Base-by-base conservation (phyloP, 2,888 invertebrate genomes). In the Galerucella nymphaeae region DNA sequence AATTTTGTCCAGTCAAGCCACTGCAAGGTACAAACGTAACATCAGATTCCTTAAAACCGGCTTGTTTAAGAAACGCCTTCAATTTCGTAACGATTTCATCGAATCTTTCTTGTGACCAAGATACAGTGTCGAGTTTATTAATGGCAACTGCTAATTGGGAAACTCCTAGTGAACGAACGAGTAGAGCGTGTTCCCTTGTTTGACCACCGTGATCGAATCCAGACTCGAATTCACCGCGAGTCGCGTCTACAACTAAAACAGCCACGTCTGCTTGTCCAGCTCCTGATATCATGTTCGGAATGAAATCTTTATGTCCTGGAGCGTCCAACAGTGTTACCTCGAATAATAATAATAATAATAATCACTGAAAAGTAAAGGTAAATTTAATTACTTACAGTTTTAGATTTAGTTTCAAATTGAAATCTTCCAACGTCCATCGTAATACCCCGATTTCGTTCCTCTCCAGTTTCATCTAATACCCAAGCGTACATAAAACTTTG, bases 281-380 rank as follows among this genome's bases (percentile, higher is more conserved):
- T 16, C 99, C 99, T 14, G 95, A 96, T 79, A 99, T 99, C 99
- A 99, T 99, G 83, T 99, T 99, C 2, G 99, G 99, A 84, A 99
- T 99, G 84, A 99, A 99, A 86, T 99, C 99, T 85, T 96, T 97
- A 86, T 99, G 99, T 0, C 99, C 99, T 0, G 99, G 99, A 41
- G 99, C 98, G 89, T 99, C 99, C 71, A 99, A 88, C 61, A 99
- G 88, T 0, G 93, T 94, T 0, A 96, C 91, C 86, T 88, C 74
- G 5, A n/a, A n/a, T n/a, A n/a, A n/a, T n/a, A 30, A 30, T 30
- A 30, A 30, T 3, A 30, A 30, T 30, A 5, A 5, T 3, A 30
- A 2, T 30, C 5, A 30, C 2, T 30, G 0, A 30, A 30, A 30
- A 8, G 14, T 50, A 4, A 11, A n/a, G 38, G n/a, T 13, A 10